phyloP scores from a whole-genome alignment of 2,888 invertebrate genomes.

The Lymantria dispar region DNA sequence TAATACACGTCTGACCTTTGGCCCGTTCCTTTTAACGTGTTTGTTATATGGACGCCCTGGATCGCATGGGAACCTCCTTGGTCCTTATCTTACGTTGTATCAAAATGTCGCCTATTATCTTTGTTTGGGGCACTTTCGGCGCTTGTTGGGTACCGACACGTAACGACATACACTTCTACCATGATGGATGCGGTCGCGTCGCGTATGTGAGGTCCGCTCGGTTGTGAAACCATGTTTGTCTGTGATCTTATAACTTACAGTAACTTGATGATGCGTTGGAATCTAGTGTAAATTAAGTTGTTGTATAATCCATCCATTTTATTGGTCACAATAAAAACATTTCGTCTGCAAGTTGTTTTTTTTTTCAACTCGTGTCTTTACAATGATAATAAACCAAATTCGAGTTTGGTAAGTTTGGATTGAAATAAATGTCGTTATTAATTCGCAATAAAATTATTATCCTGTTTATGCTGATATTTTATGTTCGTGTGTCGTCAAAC shows the following conservation, averaged over 20 bases:
- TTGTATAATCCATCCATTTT: constrained; percentile 5
- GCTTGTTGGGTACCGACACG: constrained; percentile 69
- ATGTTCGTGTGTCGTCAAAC: constrained; percentile 47
- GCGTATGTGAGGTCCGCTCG: constrained; percentile 58
- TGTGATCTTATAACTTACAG: constrained; percentile 31
- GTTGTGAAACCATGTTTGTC: constrained; percentile 49
- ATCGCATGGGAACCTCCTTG: constrained; percentile 72
- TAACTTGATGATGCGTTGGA: constrained; percentile 29
- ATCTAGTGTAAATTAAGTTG: constrained; percentile 21
- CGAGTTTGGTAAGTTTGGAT: constrained; percentile 29
- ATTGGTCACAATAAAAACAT: constrained; percentile 2
- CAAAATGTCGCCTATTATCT: constrained; percentile 80
- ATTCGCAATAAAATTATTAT: constrained; percentile 55
- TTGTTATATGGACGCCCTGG: constrained; percentile 53
- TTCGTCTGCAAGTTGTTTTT: constrained; percentile 3
- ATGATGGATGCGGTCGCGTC: constrained; percentile 73
- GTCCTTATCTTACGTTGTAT: constrained; percentile 76
- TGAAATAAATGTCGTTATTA: constrained; percentile 51
- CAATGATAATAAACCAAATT: constrained; percentile 28
- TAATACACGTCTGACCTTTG: constrained; percentile 68
- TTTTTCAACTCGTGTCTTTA: constrained; percentile 9
- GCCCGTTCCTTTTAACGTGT: constrained; percentile 42
- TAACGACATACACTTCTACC: constrained; percentile 64
- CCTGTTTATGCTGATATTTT: constrained; percentile 50
- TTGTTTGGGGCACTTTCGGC: constrained; percentile 70